These are phyloP conservation scores for Hemithea aestivaria DNA, from an alignment of 2,888 invertebrate species.

Conservation along the genomic window DNA sequence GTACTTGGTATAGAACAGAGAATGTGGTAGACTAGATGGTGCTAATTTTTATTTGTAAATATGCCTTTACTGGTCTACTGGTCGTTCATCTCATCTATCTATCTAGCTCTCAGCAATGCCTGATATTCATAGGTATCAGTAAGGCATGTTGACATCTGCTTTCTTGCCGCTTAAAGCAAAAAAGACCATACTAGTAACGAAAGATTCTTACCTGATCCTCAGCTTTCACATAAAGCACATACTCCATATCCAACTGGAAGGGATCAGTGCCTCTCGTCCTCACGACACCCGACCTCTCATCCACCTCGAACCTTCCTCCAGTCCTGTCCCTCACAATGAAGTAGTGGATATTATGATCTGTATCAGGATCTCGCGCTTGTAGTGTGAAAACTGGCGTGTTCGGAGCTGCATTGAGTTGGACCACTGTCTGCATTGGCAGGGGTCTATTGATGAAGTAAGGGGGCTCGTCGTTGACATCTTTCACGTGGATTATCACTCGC, in stretches of 20 bases:
- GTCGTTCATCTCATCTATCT: no score
- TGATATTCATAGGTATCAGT: no score
- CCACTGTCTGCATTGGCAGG: constrained; percentile 97
- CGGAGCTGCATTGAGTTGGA: constrained; percentile 95
- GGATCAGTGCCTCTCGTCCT: constrained; percentile 94
- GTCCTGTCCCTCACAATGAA: constrained; percentile 96
- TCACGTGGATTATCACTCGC: constrained; percentile 95
- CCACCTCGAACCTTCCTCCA: constrained; percentile 89
- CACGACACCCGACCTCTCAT: constrained; percentile 94
- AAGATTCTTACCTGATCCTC: constrained; percentile 86
- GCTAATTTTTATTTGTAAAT: no score
- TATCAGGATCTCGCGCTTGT: constrained; percentile 97
- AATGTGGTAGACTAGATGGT: no score
- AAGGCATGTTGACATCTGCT: no score
- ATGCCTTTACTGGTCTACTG: no score
- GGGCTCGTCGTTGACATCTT: constrained; percentile 97
- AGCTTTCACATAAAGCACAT: constrained; percentile 96
- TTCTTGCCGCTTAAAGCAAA: no score
- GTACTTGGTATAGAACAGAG: no score
- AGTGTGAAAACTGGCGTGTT: constrained; percentile 98
- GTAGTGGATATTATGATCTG: constrained; percentile 97
- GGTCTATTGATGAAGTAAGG: constrained; percentile 99
- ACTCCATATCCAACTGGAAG: constrained; percentile 97
- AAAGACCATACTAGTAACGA: neutral
- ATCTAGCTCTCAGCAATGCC: no score